phyloP scores from a whole-genome alignment of 2,113 vertebrate species.

The Dolichotis patagonum region DNA sequence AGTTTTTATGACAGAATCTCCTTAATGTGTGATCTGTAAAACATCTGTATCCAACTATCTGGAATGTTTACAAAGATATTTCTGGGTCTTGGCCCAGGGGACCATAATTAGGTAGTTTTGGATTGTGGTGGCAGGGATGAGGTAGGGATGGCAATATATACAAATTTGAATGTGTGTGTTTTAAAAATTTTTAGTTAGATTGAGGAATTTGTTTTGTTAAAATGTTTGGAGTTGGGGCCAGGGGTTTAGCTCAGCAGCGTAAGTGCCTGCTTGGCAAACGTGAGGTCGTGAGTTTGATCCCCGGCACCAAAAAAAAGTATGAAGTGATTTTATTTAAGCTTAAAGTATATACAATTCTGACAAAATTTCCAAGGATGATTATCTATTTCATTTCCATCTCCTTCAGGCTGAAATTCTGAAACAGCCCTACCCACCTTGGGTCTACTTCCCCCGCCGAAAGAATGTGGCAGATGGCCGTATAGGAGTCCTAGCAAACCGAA shows the following conservation, averaged over 20 bases:
- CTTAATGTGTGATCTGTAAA: not conserved
- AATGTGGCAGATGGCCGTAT: constrained; percentile 76
- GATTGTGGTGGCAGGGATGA: not conserved
- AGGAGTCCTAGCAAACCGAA: constrained; percentile 24
- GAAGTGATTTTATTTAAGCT: not conserved
- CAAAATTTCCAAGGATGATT: not conserved
- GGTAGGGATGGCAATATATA: not conserved
- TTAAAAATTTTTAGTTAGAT: not conserved
- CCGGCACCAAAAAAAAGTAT: too few relatives aligned
- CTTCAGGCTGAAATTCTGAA: constrained; percentile 88
- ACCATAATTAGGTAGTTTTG: not conserved
- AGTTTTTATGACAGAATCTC: not conserved
- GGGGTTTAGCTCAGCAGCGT: too few relatives aligned
- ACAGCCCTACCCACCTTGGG: constrained; percentile 86
- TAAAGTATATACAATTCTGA: not conserved
- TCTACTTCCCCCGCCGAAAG: constrained; percentile 87
- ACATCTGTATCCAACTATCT: not conserved
- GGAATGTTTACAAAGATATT: not conserved
- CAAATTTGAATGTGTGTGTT: not conserved
- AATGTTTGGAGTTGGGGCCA: too few relatives aligned
- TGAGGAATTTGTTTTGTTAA: constrained; percentile 45
- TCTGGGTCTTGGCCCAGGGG: not conserved
- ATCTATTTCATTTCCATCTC: constrained; percentile 48
- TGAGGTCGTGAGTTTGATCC: too few relatives aligned
- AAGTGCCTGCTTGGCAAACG: too few relatives aligned